These are phyloP conservation scores for Microctenopoma stevenorrisi DNA, from an alignment of 2,797 vertebrate species.

Conservation along the genomic window DNA sequence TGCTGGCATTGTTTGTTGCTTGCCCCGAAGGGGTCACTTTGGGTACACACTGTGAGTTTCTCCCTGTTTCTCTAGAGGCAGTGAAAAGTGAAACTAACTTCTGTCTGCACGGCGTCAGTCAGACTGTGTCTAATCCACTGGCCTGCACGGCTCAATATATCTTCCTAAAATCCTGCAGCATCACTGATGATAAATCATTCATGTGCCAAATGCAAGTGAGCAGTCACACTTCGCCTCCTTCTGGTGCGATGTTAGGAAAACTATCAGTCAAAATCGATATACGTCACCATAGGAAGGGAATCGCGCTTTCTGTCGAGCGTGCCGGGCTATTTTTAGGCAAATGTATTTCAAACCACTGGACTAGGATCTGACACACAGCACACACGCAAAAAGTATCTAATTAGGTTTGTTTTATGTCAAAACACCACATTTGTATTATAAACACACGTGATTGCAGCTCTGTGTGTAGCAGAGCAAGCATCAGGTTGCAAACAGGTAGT, in stretches of 20 bases:
- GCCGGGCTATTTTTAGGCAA: too few relatives aligned
- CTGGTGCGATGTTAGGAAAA: not conserved
- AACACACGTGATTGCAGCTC: too few relatives aligned
- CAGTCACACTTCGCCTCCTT: conserved; percentile 31
- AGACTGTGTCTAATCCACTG: conserved; percentile 51
- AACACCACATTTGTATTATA: too few relatives aligned
- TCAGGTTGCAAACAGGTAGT: conserved; percentile 24
- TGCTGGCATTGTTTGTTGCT: conserved; percentile 38
- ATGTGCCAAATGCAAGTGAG: conserved; percentile 35
- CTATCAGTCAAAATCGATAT: too few relatives aligned
- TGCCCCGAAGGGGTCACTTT: conserved; percentile 48
- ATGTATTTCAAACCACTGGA: too few relatives aligned
- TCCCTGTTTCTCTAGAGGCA: conserved; percentile 58
- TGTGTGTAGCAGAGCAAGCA: conserved; percentile 13
- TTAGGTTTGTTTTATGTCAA: too few relatives aligned
- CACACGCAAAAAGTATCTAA: too few relatives aligned
- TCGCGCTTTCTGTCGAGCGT: too few relatives aligned
- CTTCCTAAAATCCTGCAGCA: conserved; percentile 52
- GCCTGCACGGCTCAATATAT: conserved; percentile 41
- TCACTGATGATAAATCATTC: conserved; percentile 61
- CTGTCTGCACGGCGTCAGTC: conserved; percentile 39
- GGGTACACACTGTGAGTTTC: conserved; percentile 32
- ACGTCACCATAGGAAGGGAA: too few relatives aligned
- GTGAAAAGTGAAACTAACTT: conserved; percentile 59
- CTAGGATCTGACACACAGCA: too few relatives aligned